Evolutionary conservation across 2,797 vertebrate species (phyloP), one percentile per base, ranked within the genome.

Genomic region (Galago senegalensis): DNA sequence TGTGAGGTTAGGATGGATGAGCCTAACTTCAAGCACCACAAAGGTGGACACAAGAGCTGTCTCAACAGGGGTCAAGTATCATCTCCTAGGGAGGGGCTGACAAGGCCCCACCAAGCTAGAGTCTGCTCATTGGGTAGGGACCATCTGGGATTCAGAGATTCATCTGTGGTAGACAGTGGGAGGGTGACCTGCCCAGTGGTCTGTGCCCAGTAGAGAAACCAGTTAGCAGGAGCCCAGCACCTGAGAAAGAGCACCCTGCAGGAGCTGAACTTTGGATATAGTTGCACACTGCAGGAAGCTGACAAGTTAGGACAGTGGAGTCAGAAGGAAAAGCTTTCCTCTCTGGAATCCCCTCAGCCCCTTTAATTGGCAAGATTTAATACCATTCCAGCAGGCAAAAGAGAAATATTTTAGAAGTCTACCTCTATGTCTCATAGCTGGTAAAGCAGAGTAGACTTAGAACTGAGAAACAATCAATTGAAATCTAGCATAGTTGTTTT

Each of bases 401-500:
- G 14, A 75, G 67, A 91, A 37, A 86, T 82, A 61, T 73, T 82
- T 79, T 58, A 5, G 43, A 91, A 72, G 69, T 80, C 60, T 79
- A 46, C 73, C 29, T 87, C 3, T 40, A 49, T 58, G 53, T 58
- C 73, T 61, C 18, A 63, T 3, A 65, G 43, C 13, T 77, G 29
- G 1, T 23, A 86, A 89, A 73, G 60, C 73, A 58, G 17, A 6
- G 20, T 56, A 46, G 53, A 76, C 67, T 70, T 91, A 9, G 53
- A 63, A 53, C 16, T 86, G 29, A 81, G 27, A 92, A 31, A 87
- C 23, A 82, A 65, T 49, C 93, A 53, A 79, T 23, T 91, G 25
- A 95, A 89, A 96, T 20, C 43, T 89, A 17, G 29, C 6, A 27
- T 72, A 49, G 70, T 63, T 91, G n/a, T 72, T 94, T 87, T 43